Evolutionary conservation across 2,113 vertebrate genomes (phyloP).

Genomic region (Tricholaema leucomelas): DNA sequence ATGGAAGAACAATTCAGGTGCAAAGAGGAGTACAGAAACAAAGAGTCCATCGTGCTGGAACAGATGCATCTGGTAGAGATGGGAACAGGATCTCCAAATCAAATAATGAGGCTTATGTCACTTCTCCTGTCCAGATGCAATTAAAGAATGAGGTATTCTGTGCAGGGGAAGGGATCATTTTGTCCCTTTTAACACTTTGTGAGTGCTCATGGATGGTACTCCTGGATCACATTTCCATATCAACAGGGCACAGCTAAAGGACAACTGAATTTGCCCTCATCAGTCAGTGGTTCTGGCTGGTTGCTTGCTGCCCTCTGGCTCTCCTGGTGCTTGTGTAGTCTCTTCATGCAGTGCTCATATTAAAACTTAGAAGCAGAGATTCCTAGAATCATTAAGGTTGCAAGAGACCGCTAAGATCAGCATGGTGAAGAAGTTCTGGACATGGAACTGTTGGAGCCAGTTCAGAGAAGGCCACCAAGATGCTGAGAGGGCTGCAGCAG

Average conservation of each 20-base stretch:
- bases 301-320: neutral
- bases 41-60: rapidly evolving
- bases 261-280: no score
- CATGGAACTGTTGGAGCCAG: no score
- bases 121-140: neutral
- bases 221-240: neutral
- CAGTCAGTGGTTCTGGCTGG: neutral
- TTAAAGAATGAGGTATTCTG: neutral
- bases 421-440: no score
- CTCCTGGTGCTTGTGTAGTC: neutral
- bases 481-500: no score
- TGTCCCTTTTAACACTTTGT: neutral
- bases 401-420: no score
- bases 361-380: neutral
- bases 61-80: neutral
- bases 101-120: neutral
- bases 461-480: no score
- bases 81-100: neutral
- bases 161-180: rapidly evolving
- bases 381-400: no score
- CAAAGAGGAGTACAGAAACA: neutral
- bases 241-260: no score
- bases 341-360: neutral
- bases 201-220: neutral
- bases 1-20: neutral